These are phyloP conservation scores for Apistogramma diplotaenia DNA, from an alignment of 2,113 vertebrate species.

Conservation along the genomic window DNA sequence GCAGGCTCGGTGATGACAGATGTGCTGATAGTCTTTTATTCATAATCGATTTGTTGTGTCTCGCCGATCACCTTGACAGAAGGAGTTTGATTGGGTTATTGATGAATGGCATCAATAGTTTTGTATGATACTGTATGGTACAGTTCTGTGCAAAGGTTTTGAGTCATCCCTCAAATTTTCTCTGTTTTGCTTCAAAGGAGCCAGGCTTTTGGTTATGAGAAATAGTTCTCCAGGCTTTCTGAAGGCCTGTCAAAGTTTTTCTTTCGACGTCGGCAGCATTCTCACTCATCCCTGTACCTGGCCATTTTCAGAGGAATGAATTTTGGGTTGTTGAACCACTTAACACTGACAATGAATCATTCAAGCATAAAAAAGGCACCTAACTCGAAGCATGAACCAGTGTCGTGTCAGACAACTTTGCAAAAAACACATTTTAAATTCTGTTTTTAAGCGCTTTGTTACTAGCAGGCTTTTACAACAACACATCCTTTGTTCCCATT, in stretches of 20 bases:
- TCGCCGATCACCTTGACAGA: slow-evolving; percentile 8
- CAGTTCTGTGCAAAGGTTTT: neutral
- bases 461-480: no score
- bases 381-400: no score
- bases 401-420: no score
- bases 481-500: neutral
- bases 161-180: neutral
- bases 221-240: neutral
- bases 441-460: no score
- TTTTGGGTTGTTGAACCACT: no score
- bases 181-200: neutral
- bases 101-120: slow-evolving; percentile 1
- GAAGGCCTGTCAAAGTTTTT: neutral
- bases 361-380: no score
- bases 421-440: no score
- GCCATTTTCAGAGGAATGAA: no score
- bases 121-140: neutral
- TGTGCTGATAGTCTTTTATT: slow-evolving; percentile 47
- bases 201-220: neutral
- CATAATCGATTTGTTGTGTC: slow-evolving; percentile 55
- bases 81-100: slow-evolving; percentile 16
- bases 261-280: neutral
- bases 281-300: no score
- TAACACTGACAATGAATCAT: no score
- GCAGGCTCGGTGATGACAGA: slow-evolving; percentile 21